Conservation (phyloP, 2,888 invertebrate genomes). For the Cyaniris semiargus region DNA sequence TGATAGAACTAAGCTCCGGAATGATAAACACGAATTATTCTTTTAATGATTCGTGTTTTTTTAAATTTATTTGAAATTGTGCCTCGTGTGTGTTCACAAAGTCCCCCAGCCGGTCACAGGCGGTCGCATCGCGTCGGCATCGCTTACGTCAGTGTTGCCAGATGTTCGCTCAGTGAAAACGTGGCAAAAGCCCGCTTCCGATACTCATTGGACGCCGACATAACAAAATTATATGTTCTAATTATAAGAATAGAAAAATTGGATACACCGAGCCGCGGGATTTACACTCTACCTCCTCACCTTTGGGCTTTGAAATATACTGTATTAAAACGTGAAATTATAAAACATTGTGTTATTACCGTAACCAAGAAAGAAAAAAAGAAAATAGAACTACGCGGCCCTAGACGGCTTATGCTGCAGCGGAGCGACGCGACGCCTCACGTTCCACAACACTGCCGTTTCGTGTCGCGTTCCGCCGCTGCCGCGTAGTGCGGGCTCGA, state of each 20-base stretch:
- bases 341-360: not conserved
- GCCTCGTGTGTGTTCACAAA: constrained; percentile 40
- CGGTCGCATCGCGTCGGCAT: constrained; percentile 44
- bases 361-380: no score
- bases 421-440: not conserved
- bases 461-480: not conserved
- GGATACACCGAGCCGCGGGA: constrained; percentile 39
- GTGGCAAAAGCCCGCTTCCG: constrained; percentile 44
- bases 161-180: constrained; percentile 47
- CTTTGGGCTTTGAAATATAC: constrained; percentile 8
- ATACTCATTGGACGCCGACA: constrained; percentile 36
- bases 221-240: constrained; percentile 32
- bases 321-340: not conserved
- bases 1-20: constrained; percentile 18
- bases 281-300: constrained; percentile 33
- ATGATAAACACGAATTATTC: not conserved
- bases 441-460: not conserved
- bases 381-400: no score
- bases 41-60: not conserved
- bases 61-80: not conserved
- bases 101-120: constrained; percentile 47
- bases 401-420: not conserved
- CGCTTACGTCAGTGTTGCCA: constrained; percentile 46
- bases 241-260: constrained; percentile 31
- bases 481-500: no score